Evolutionary conservation across 2,888 invertebrate species (phyloP), one percentile per base, ranked within the genome.

Genomic region (Archaeoteleia sp.): DNA sequence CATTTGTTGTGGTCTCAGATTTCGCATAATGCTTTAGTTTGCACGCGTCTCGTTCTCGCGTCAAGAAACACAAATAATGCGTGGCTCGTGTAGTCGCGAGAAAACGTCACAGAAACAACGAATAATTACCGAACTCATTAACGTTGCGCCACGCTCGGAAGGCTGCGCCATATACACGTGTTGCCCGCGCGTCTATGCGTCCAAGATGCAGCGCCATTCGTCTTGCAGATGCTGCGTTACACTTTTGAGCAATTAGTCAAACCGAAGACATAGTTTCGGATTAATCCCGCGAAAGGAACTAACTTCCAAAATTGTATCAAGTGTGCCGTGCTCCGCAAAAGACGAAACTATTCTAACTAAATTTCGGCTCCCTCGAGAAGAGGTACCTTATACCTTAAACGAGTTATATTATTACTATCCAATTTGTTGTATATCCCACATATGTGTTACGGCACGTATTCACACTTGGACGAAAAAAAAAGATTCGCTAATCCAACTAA

Each of bases 81-180:
- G 8, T 20, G 23, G 12, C 15, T 30, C 17, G 40, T n/a, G 32
- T 40, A 51, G 23, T 30, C 43, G 35, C 7, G 30, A 51, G 35
- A 37, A 51, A 61, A 53, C 9, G 53, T 45, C 35, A 23, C 7
- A 35, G 15, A 7, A 23, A 10, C 13, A 37, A 35, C 13, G 51
- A 37, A 39, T 60, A 60, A 60, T 60, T 60, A 30, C 23, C 43
- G n/a, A 51, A 51, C 37, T 42, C 42, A 49, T 58, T 58, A 58
- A 32, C 17, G 58, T 42, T 49, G 10, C 15, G 32, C 34, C 13
- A 40, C 14, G 49, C 20, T 51, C 10, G 42, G 27, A 43, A 12
- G 37, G 37, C 27, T 30, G 14, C 27, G 46, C 14, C 27, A 40
- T 42, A 39, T 29, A 37, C 30, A 14, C 10, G 17, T 17, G 25